Conservation (phyloP, 1,140 invertebrate genomes). For the Drosophila miranda region DNA sequence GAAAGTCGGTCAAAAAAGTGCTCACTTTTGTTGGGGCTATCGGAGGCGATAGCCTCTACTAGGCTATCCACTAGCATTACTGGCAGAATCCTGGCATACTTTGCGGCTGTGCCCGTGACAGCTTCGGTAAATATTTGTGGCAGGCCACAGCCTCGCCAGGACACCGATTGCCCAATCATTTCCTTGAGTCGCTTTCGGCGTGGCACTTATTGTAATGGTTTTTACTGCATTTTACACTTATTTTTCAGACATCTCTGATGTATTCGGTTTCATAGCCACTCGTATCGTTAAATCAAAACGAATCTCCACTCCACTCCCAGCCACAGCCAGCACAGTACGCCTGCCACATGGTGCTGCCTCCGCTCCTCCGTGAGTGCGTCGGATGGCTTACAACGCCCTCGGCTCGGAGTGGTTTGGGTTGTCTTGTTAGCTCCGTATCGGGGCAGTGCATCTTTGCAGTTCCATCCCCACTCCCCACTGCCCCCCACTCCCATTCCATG, state of each 20-base stretch:
- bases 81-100: no score
- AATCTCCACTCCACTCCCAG: neutral
- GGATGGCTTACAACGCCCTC: slow-evolving; percentile 42
- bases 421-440: slow-evolving; percentile 39
- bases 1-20: slow-evolving; percentile 8
- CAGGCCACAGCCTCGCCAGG: no score
- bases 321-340: slow-evolving; percentile 5
- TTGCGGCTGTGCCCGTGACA: no score
- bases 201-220: no score
- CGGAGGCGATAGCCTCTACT: no score
- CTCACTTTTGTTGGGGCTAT: neutral
- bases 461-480: slow-evolving; percentile 4
- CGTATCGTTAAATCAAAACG: slow-evolving; percentile 8
- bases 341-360: slow-evolving; percentile 1
- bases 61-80: no score
- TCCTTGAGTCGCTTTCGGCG: no score
- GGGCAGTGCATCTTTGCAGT: slow-evolving; percentile 37
- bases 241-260: no score
- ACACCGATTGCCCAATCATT: no score
- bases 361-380: slow-evolving; percentile 14
- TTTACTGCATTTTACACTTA: no score
- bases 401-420: slow-evolving; percentile 7
- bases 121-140: no score
- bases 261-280: neutral
- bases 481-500: neutral